Conservation (phyloP, 2,797 vertebrate species). For the Cryptoblepharus egeriae region DNA sequence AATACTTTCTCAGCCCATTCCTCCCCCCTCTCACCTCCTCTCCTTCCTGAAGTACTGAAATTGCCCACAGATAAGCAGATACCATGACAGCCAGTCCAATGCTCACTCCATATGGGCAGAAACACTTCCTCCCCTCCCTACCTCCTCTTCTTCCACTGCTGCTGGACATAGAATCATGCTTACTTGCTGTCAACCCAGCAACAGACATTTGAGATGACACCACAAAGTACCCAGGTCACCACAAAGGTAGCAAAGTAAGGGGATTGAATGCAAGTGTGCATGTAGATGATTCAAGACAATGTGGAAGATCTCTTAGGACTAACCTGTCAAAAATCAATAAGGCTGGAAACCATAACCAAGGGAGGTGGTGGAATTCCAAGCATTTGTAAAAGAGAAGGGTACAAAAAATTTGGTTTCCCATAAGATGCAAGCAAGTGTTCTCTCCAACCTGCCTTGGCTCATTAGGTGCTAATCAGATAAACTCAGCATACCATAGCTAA, state of each 20-base stretch:
- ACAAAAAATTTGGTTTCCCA: slow-evolving; percentile 66
- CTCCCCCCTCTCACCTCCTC: no score
- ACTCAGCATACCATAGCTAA: slow-evolving; percentile 80
- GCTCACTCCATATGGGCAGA: no score
- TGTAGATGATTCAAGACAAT: not conserved
- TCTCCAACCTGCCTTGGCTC: slow-evolving; percentile 62
- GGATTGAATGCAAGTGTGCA: not conserved
- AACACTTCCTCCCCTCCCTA: not conserved
- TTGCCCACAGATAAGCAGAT: no score
- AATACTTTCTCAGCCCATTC: no score
- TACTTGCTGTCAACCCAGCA: no score
- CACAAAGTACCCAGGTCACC: no score
- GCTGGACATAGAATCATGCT: no score
- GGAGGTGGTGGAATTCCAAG: slow-evolving; percentile 70
- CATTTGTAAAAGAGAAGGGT: slow-evolving; percentile 64
- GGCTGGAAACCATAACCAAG: slow-evolving; percentile 22
- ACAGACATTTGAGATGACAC: no score
- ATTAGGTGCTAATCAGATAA: slow-evolving; percentile 79
- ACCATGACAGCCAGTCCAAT: no score
- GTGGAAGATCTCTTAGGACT: not conserved
- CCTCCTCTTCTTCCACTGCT: not conserved
- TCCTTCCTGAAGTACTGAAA: no score
- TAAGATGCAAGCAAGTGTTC: slow-evolving; percentile 61
- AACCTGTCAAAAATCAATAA: not conserved
- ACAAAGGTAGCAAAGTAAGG: not conserved